phyloP scores from a whole-genome alignment of 1,140 invertebrate species.

The Drosophila repleta region DNA sequence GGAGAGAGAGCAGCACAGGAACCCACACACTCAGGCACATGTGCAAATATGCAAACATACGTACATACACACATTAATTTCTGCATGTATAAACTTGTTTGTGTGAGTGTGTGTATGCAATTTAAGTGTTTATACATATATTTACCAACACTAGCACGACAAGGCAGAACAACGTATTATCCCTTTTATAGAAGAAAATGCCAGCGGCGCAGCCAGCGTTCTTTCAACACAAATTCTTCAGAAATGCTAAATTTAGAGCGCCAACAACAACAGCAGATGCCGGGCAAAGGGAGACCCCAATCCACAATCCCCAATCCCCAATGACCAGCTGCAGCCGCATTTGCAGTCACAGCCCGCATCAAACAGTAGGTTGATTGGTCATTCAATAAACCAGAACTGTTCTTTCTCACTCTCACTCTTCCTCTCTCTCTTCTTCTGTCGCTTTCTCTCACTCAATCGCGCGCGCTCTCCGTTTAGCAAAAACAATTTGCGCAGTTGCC shows the following conservation, averaged over 20 bases:
- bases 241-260: constrained; percentile 80
- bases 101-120: not conserved
- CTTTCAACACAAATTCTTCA: constrained; percentile 63
- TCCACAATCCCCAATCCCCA: constrained; percentile 19
- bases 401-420: constrained; percentile 30
- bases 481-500: constrained; percentile 78
- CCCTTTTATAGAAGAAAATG: constrained; percentile 79
- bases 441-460: constrained; percentile 4
- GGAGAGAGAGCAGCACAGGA: constrained; percentile 3
- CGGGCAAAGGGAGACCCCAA: constrained; percentile 37
- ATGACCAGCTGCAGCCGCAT: constrained; percentile 17
- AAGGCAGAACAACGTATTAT: constrained; percentile 65
- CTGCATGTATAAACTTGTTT: not conserved
- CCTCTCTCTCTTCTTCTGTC: constrained; percentile 4
- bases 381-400: constrained; percentile 55
- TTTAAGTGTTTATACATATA: constrained; percentile 14
- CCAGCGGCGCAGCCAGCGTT: constrained; percentile 61
- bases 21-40: constrained; percentile 4
- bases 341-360: constrained; percentile 35
- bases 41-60: constrained; percentile 3
- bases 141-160: constrained; percentile 23
- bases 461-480: constrained; percentile 24
- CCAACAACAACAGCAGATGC: constrained; percentile 21
- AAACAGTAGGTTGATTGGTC: constrained; percentile 82
- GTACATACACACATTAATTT: not conserved